phyloP scores from a whole-genome alignment of 2,797 vertebrate species.

The Strix occidentalis region DNA sequence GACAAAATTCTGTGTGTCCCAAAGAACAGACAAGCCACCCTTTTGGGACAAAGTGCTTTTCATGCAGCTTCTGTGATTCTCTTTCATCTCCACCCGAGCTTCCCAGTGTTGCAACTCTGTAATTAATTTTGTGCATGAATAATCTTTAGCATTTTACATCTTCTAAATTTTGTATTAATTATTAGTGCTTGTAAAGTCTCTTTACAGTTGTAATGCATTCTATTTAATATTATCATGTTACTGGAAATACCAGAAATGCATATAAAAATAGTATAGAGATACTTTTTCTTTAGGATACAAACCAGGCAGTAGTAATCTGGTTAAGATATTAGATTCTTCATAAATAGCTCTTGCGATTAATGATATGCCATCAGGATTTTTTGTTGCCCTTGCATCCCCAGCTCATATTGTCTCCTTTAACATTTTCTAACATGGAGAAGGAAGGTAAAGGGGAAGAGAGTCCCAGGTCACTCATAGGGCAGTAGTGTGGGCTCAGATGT shows the following conservation, averaged over 20 bases:
- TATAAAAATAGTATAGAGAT: background rate
- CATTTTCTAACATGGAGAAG: background rate
- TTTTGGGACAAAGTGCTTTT: background rate
- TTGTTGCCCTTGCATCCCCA: background rate
- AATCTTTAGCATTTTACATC: background rate
- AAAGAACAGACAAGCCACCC: background rate
- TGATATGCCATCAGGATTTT: background rate
- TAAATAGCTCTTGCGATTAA: background rate
- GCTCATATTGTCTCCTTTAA: background rate
- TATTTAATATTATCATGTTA: background rate
- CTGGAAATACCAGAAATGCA: background rate
- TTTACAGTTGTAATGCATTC: background rate
- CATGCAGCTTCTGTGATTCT: background rate
- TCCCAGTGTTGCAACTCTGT: background rate
- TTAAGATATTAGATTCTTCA: background rate
- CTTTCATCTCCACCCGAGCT: background rate
- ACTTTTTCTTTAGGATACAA: background rate
- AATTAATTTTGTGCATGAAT: background rate
- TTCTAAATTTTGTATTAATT: background rate
- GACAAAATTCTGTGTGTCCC: background rate
- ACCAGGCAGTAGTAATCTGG: background rate
- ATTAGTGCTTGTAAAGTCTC: background rate
- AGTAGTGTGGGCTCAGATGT: background rate
- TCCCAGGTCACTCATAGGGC: background rate
- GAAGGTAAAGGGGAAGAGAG: background rate